phyloP scores from a whole-genome alignment of 2,797 vertebrate species.

The Enteromius paludinosus region DNA sequence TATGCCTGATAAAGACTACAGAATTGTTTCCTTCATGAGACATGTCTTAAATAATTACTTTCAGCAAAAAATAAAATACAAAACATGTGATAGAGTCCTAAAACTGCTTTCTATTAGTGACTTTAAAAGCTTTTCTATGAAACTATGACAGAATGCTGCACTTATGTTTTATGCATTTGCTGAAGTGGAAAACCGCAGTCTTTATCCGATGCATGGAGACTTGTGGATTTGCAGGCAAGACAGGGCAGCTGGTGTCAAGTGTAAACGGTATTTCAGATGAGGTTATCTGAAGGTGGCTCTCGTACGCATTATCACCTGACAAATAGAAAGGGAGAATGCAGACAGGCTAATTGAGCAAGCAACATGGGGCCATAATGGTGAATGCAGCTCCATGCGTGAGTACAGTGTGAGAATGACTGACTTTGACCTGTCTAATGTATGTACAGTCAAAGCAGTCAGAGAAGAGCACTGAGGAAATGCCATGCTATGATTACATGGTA shows the following conservation, averaged over 20 bases:
- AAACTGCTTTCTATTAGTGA: constrained; percentile 1
- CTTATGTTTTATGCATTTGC: constrained; percentile 10
- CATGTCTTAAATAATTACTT: not conserved
- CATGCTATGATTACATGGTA: constrained; percentile 1
- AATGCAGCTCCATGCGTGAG: constrained; percentile 9
- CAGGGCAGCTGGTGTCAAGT: not conserved
- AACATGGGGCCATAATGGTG: constrained; percentile 16
- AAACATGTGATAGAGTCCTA: not conserved
- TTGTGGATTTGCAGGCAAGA: constrained; percentile 21
- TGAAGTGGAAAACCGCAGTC: not conserved
- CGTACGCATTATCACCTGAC: constrained; percentile 40
- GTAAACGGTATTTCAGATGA: constrained; percentile 19
- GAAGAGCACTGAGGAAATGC: constrained; percentile 10
- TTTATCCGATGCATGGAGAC: not conserved
- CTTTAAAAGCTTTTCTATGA: not conserved
- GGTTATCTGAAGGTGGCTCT: constrained; percentile 51
- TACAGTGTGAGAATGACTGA: constrained; percentile 4
- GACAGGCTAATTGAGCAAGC: constrained; percentile 17
- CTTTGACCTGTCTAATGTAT: constrained; percentile 28
- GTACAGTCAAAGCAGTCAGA: constrained; percentile 16
- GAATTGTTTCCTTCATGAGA: not conserved
- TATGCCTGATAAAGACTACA: not conserved
- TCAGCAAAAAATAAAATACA: not conserved
- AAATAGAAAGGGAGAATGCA: constrained; percentile 27
- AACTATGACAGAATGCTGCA: not conserved